Percentiles rank a stretch among this genome's conserved stretches.
Evolutionary conservation across 2,113 vertebrate genomes (phyloP).

Genomic region (Istiophorus platypterus): DNA sequence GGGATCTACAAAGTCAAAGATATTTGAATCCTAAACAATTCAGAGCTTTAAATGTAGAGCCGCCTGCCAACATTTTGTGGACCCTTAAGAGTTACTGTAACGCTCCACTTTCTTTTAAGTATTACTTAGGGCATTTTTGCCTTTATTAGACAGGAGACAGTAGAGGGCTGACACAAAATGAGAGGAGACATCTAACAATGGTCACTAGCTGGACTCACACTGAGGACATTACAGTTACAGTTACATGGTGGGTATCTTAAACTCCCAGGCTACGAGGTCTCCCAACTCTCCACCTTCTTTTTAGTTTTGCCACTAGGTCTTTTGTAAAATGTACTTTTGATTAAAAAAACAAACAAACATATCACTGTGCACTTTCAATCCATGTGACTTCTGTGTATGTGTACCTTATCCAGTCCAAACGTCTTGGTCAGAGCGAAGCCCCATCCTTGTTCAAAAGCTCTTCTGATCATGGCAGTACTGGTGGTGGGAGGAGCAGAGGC

Average conservation of each 20-base stretch:
- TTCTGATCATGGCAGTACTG: constrained; percentile 92
- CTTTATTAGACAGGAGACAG: neutral
- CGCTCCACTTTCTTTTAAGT: too few relatives aligned
- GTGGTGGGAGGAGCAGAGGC: constrained; percentile 94
- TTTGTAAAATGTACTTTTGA: neutral
- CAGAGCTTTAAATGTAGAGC: too few relatives aligned
- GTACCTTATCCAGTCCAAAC: constrained; percentile 93
- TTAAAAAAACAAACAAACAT: neutral
- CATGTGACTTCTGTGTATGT: neutral
- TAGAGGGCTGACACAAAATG: neutral
- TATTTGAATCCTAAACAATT: too few relatives aligned
- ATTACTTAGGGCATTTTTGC: too few relatives aligned
- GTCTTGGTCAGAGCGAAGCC: constrained; percentile 96
- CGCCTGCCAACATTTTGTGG: too few relatives aligned
- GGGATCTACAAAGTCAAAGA: too few relatives aligned
- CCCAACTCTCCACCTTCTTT: neutral
- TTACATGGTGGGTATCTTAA: too few relatives aligned
- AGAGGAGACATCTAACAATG: neutral
- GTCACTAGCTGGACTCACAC: too few relatives aligned
- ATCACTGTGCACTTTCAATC: neutral
- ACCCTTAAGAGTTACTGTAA: too few relatives aligned
- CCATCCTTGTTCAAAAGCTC: constrained; percentile 94
- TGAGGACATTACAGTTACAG: too few relatives aligned
- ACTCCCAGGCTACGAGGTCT: too few relatives aligned
- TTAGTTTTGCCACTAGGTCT: neutral